These are phyloP conservation scores for Gymnodraco acuticeps DNA, from an alignment of 2,797 vertebrate species.

Conservation along the genomic window DNA sequence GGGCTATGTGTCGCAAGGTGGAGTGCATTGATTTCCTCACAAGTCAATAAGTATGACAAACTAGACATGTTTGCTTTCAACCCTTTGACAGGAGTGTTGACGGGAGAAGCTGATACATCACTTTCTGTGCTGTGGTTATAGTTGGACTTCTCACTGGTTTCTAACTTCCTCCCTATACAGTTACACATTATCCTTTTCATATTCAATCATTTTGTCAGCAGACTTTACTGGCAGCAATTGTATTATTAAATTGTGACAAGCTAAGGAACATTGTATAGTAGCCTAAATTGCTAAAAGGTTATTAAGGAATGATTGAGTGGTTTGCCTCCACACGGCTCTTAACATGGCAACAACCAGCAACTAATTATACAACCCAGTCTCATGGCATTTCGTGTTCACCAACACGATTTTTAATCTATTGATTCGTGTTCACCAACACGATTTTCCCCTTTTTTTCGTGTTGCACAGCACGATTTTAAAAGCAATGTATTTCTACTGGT, in stretches of 20 bases:
- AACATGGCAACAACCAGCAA: too few relatives aligned
- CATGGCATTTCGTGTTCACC: too few relatives aligned
- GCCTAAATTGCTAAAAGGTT: not conserved
- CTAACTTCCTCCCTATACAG: not conserved
- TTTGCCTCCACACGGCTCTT: too few relatives aligned
- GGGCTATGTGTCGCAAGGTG: not conserved
- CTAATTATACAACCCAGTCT: too few relatives aligned
- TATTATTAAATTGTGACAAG: not conserved
- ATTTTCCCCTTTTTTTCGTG: too few relatives aligned
- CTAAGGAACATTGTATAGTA: not conserved
- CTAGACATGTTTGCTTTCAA: conserved; percentile 13
- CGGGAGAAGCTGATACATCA: conserved; percentile 1
- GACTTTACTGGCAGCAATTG: conserved; percentile 11
- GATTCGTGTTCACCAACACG: too few relatives aligned
- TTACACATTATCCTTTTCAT: conserved; percentile 2
- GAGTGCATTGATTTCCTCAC: conserved; percentile 37
- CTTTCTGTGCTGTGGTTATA: conserved; percentile 11
- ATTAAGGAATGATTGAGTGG: too few relatives aligned
- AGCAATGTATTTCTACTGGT: too few relatives aligned
- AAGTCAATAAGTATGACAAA: conserved; percentile 20
- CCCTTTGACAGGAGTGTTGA: conserved; percentile 17
- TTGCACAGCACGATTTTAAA: too few relatives aligned
- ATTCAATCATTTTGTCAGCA: not conserved
- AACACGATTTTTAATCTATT: too few relatives aligned
- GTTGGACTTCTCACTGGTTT: conserved; percentile 12